Conservation (phyloP, 1,140 invertebrate species). For the Saccostrea glomerata region DNA sequence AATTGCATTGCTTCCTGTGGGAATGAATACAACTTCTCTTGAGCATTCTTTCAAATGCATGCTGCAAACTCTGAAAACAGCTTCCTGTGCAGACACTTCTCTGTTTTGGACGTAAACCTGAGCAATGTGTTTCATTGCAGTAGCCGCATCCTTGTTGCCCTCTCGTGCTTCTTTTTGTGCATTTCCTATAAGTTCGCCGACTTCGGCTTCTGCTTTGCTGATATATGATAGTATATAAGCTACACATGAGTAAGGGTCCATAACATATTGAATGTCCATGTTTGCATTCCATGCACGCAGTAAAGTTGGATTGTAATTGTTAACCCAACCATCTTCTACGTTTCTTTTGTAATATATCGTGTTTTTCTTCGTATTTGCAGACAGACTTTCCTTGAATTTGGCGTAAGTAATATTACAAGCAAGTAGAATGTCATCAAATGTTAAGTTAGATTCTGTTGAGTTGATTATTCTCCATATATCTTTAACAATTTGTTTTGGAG, state of each 20-base stretch:
- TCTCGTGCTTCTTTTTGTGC: constrained; percentile 43
- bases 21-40: constrained; percentile 50
- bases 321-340: constrained; percentile 42
- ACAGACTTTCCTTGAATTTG: constrained; percentile 30
- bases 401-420: constrained; percentile 35
- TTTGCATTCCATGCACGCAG: constrained; percentile 53
- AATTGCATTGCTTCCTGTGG: constrained; percentile 42
- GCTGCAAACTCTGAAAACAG: constrained; percentile 41
- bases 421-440: constrained; percentile 17
- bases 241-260: constrained; percentile 50
- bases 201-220: constrained; percentile 49
- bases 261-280: constrained; percentile 54
- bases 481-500: neutral
- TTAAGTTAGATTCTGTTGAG: neutral
- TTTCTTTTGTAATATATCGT: constrained; percentile 44
- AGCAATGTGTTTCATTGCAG: constrained; percentile 47
- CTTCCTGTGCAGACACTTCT: constrained; percentile 55
- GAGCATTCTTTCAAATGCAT: constrained; percentile 52
- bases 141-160: constrained; percentile 39
- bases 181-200: constrained; percentile 29
- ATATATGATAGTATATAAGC: constrained; percentile 55
- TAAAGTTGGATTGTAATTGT: constrained; percentile 52
- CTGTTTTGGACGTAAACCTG: constrained; percentile 48
- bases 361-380: constrained; percentile 36
- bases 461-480: neutral